Percentiles rank a stretch among this genome's conserved stretches.
phyloP scores from a whole-genome alignment of 92 coral and sea anemone genomes.

The Galaxea fascicularis region DNA sequence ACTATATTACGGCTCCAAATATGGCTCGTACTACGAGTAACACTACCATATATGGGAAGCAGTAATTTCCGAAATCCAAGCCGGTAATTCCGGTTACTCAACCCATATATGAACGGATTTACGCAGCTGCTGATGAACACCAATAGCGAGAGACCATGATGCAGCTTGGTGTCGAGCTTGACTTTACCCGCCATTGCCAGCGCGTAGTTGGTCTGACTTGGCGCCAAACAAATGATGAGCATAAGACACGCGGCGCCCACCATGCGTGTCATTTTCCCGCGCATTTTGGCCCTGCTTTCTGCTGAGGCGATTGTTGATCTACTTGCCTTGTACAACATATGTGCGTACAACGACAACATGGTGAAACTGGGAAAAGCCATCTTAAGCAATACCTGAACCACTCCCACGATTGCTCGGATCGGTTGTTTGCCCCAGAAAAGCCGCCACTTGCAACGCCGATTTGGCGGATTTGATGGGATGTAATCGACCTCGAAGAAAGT shows the following conservation, averaged over 20 bases:
- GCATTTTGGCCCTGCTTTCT: slow-evolving; percentile 45
- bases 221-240: slow-evolving; percentile 32
- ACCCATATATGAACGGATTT: slow-evolving; percentile 44
- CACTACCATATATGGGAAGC: slow-evolving; percentile 38
- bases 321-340: slow-evolving; percentile 38
- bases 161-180: slow-evolving; percentile 8
- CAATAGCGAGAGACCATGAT: slow-evolving; percentile 34
- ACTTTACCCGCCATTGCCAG: slow-evolving; percentile 39
- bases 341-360: slow-evolving; percentile 26
- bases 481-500: slow-evolving; percentile 26
- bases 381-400: slow-evolving; percentile 29
- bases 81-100: slow-evolving; percentile 39
- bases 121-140: slow-evolving; percentile 39
- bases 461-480: slow-evolving; percentile 35
- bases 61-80: slow-evolving; percentile 8
- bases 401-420: slow-evolving; percentile 18
- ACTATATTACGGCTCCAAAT: slow-evolving; percentile 6
- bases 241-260: slow-evolving; percentile 20
- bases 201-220: slow-evolving; percentile 49
- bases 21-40: neutral
- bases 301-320: slow-evolving; percentile 10
- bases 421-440: slow-evolving; percentile 14
- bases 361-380: slow-evolving; percentile 32
- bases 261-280: slow-evolving; percentile 45
- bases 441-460: slow-evolving; percentile 40